Evolutionary conservation across 2,113 vertebrate species (phyloP).

Genomic region (Scortum barcoo): DNA sequence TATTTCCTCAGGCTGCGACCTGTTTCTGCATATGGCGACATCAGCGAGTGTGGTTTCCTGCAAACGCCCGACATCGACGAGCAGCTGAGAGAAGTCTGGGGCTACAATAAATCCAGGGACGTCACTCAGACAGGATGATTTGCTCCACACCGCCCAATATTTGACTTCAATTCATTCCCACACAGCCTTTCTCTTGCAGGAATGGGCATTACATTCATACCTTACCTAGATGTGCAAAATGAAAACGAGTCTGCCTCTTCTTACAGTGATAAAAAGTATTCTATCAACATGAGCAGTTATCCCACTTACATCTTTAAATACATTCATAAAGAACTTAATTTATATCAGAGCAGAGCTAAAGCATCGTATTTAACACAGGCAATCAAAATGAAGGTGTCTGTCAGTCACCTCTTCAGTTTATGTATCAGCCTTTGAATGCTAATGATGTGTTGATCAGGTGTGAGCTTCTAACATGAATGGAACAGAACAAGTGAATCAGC

Average conservation of each 20-base stretch:
- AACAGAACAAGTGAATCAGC: not conserved
- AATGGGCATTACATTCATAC: not conserved
- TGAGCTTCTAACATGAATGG: conserved; percentile 11
- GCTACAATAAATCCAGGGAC: conserved; percentile 29
- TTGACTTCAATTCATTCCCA: conserved; percentile 8
- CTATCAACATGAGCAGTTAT: not conserved
- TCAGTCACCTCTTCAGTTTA: not conserved
- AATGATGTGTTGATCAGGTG: conserved; percentile 17
- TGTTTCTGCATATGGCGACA: conserved; percentile 32
- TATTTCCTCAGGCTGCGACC: conserved; percentile 34
- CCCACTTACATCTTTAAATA: not conserved
- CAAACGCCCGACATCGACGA: conserved; percentile 2
- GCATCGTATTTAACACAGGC: not conserved
- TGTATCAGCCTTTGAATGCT: conserved; percentile 8
- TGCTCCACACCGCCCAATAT: not conserved
- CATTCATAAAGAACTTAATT: not conserved
- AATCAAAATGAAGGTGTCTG: conserved; percentile 9
- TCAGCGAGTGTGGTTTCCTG: conserved; percentile 12
- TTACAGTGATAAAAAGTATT: not conserved
- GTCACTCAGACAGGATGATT: conserved; percentile 30
- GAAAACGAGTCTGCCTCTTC: not conserved
- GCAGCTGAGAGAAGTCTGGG: conserved; percentile 7
- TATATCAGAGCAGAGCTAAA: not conserved
- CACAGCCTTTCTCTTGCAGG: not conserved
- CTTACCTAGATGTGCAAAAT: not conserved